Evolutionary conservation across 53 echinoderm and acorn worm genomes (phyloP), one percentile per base, ranked within the genome.

Genomic region (Zoroaster sp.): DNA sequence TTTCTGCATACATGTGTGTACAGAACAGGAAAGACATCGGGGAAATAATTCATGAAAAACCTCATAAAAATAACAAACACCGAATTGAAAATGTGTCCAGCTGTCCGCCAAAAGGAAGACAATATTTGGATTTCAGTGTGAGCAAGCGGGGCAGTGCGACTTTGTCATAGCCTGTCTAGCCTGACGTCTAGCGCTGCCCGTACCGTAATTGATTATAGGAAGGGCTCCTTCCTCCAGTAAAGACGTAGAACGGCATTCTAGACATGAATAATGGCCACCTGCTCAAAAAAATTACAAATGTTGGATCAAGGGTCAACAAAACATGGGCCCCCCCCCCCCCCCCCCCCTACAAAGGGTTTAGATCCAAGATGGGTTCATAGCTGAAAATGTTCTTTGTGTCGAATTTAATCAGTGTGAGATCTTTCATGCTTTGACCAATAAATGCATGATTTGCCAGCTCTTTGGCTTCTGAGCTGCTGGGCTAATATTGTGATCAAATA

Each of bases 201-300:
- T 21, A 25, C 70, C 4, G 85, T 71, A 85, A 81, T 49, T 85
- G 35, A 71, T 70, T 44, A 21, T 11, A n/a, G 46, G 85, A 70
- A 85, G 70, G 85, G 69, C 35, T 70, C 46, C 49, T 28, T 85
- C 49, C 23, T 70, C 36, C 35, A 23, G 65, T 45, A 14, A 28
- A 71, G 37, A 11, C 14, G 12, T 38, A 4, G 14, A n/a, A n/a
- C n/a, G n/a, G n/a, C n/a, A n/a, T 38, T 38, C 18, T 37, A 2
- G 73, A 25, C 33, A 41, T 23, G 8, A 40, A 10, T 5, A 25
- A 69, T 69, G 14, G 14, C 30, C 2, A 69, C 34, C 33, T 15
- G 8, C 6, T 32, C 6, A 69, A 5, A 41, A 10, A 39, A 41
- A n/a, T 11, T 40, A 4, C 20, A 72, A 41, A 6, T 31, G 35